Percentiles rank a stretch among this genome's conserved stretches.
phyloP scores from a whole-genome alignment of 2,797 vertebrate genomes.

The Brachyrhaphis roseni region DNA sequence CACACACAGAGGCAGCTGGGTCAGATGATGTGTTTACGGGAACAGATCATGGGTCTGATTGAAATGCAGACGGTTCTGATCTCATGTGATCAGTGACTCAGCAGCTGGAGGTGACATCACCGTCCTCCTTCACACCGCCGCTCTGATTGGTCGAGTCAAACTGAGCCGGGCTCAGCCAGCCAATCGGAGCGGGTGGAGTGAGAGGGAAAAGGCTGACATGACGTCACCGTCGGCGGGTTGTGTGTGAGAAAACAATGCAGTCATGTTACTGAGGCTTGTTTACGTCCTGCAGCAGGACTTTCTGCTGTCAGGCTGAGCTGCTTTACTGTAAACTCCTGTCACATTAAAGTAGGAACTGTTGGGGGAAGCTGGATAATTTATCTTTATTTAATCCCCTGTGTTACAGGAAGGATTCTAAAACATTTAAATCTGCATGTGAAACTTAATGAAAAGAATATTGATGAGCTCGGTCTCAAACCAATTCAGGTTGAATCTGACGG shows the following conservation, averaged over 20 bases:
- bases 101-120: conserved; percentile 68
- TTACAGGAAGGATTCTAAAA: not conserved
- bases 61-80: conserved; percentile 34
- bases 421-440: not conserved
- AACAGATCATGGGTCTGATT: conserved; percentile 29
- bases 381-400: not conserved
- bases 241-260: conserved; percentile 13
- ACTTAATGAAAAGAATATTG: not conserved
- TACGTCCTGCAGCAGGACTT: not conserved
- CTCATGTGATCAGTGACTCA: conserved; percentile 75
- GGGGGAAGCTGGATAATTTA: not conserved
- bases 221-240: conserved; percentile 26
- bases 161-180: conserved; percentile 32
- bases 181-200: conserved; percentile 46
- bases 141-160: conserved; percentile 67
- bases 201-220: conserved; percentile 33
- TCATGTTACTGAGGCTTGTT: conserved; percentile 4
- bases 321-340: not conserved
- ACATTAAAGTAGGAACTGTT: not conserved
- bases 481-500: too few relatives aligned
- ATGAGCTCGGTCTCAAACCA: too few relatives aligned
- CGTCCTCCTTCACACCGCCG: conserved; percentile 25
- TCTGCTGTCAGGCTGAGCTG: not conserved
- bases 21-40: conserved; percentile 52
- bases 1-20: conserved; percentile 26